Evolutionary conservation across 2,113 vertebrate species (phyloP).

Genomic region (Harpagus bidentatus): DNA sequence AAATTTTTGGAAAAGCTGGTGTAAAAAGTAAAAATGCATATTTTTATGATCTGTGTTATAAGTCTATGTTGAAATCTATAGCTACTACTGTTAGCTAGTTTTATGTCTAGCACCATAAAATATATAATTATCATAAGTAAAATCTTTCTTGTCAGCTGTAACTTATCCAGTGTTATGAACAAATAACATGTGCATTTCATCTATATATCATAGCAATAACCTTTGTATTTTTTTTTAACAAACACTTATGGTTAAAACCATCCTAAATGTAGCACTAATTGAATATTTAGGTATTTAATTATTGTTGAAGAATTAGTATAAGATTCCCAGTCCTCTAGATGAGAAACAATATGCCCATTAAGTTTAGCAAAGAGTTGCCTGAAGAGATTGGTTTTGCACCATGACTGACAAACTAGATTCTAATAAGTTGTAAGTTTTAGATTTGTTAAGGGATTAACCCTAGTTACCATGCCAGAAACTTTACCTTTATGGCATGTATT

Average conservation of each 20-base stretch:
- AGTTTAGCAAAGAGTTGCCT: neutral
- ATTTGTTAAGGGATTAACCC: neutral
- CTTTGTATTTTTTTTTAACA: neutral
- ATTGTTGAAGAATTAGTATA: neutral
- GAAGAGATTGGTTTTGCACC: neutral
- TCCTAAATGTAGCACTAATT: neutral
- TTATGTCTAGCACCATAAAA: neutral
- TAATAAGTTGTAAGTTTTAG: neutral
- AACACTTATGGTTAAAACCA: neutral
- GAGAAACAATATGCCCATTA: neutral
- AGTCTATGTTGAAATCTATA: neutral
- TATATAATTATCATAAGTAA: neutral
- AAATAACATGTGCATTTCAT: neutral
- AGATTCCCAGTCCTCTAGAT: neutral
- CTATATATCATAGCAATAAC: neutral
- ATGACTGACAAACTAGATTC: neutral
- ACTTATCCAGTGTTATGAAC: neutral
- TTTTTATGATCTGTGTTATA: neutral
- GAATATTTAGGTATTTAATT: neutral
- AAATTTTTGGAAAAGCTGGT: neutral
- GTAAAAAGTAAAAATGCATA: neutral
- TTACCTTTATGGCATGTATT: neutral
- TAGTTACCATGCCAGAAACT: neutral
- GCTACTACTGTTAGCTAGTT: neutral
- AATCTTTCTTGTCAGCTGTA: neutral